Conservation (phyloP, 2,888 invertebrate genomes). For the Belgica antarctica region DNA sequence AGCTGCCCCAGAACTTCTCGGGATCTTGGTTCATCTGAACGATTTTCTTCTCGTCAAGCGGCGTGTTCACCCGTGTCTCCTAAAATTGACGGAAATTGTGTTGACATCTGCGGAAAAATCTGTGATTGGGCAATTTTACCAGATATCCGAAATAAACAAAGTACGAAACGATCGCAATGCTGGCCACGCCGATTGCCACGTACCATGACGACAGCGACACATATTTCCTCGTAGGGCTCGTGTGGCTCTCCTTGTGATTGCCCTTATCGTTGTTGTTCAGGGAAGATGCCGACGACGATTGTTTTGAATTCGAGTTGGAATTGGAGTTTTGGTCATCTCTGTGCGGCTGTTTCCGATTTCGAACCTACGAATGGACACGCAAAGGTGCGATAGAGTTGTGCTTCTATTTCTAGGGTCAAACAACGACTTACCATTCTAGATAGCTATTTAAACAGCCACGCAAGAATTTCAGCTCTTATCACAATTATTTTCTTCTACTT, state of each 20-base stretch:
- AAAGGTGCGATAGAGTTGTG: too few relatives aligned
- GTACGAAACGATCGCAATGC: slow-evolving; percentile 68
- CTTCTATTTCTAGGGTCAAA: too few relatives aligned
- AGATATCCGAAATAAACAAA: slow-evolving; percentile 79
- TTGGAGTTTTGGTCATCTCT: slow-evolving; percentile 16
- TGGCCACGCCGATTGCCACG: slow-evolving; percentile 61
- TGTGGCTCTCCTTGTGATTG: background rate
- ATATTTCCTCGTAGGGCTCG: slow-evolving; percentile 7
- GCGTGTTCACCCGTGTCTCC: slow-evolving; percentile 85
- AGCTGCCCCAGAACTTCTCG: slow-evolving; percentile 90
- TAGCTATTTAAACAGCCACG: background rate
- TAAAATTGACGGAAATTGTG: slow-evolving; percentile 9
- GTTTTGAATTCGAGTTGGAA: slow-evolving; percentile 17
- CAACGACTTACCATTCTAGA: slow-evolving; percentile 5
- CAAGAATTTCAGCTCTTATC: background rate
- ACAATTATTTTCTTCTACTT: background rate
- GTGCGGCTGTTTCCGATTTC: slow-evolving; percentile 27
- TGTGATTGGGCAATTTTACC: too few relatives aligned
- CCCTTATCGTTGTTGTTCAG: background rate
- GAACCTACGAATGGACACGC: slow-evolving; percentile 13
- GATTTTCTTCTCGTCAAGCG: slow-evolving; percentile 76
- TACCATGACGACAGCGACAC: slow-evolving; percentile 57
- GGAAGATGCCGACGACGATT: slow-evolving; percentile 20
- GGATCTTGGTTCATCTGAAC: slow-evolving; percentile 69
- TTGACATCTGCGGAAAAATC: background rate